Percentiles rank a stretch among this genome's conserved stretches.
Evolutionary conservation across 2,113 vertebrate genomes (phyloP).

Genomic region (Gambusia affinis): DNA sequence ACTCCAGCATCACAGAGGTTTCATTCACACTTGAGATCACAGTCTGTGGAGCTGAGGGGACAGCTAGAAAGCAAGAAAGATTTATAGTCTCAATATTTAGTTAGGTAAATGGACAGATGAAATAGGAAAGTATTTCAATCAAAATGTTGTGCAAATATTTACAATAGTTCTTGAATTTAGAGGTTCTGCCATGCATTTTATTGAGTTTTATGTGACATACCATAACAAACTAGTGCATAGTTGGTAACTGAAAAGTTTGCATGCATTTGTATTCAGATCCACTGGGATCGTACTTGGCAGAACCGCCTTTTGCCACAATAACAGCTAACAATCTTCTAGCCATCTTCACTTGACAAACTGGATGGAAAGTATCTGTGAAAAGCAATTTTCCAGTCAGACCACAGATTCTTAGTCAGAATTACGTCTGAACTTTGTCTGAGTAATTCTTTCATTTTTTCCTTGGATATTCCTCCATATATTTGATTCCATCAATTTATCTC

Average conservation of each 20-base stretch:
- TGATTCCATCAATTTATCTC: not conserved
- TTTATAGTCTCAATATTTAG: not conserved
- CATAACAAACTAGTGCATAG: not conserved
- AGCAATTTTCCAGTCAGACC: not conserved
- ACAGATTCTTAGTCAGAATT: not conserved
- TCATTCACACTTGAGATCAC: slow-evolving; percentile 98
- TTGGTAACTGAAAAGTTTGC: no score
- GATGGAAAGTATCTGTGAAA: not conserved
- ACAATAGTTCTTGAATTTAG: not conserved
- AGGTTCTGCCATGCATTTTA: not conserved
- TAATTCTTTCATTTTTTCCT: not conserved
- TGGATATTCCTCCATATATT: not conserved
- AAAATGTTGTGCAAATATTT: not conserved
- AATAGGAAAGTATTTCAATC: not conserved
- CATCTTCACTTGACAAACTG: no score
- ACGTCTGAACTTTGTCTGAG: not conserved
- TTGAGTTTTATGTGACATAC: not conserved
- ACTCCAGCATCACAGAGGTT: slow-evolving; percentile 96
- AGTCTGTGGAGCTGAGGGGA: slow-evolving; percentile 87
- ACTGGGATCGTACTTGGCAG: no score
- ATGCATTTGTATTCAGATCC: no score
- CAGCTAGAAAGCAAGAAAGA: slow-evolving; percentile 78
- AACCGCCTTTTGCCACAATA: no score
- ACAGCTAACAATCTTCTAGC: no score
- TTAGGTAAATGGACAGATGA: not conserved